Evolutionary conservation across 2,797 vertebrate species (phyloP).

Genomic region (Todus mexicanus): DNA sequence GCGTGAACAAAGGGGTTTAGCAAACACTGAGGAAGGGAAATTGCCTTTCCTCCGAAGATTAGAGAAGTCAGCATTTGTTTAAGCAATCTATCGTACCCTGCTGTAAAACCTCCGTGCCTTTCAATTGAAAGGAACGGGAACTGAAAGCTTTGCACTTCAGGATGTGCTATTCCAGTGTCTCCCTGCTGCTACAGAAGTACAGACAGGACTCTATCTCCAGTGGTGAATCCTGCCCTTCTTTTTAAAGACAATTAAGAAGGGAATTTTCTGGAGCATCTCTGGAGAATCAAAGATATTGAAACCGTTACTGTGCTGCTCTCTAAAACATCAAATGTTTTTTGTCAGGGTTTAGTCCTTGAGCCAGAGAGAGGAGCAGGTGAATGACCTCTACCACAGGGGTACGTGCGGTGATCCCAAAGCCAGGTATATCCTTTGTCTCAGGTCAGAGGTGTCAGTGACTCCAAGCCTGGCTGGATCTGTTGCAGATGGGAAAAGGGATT

Average conservation of each 20-base stretch:
- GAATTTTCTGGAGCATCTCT: not conserved
- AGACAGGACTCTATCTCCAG: not conserved
- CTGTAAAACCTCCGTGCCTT: not conserved
- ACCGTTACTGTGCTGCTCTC: not conserved
- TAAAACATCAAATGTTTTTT: not conserved
- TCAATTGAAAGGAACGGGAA: not conserved
- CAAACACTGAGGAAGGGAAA: not conserved
- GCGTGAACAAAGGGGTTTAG: not conserved
- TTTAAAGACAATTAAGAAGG: not conserved
- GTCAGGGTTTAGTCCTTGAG: not conserved
- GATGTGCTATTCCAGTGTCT: not conserved
- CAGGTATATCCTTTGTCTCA: not conserved
- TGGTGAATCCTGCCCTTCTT: not conserved
- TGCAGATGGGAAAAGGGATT: not conserved
- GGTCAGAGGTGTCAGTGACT: not conserved
- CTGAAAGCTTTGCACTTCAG: not conserved
- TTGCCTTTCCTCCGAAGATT: not conserved
- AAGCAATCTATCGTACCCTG: not conserved
- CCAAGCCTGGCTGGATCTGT: not conserved
- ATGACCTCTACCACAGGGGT: not conserved
- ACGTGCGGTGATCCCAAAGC: not conserved
- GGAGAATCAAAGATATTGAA: not conserved
- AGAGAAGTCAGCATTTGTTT: constrained; percentile 11
- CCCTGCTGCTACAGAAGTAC: not conserved
- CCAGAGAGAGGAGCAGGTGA: not conserved